Conservation (phyloP, 1,140 invertebrate genomes). For the Caenorhabditis tropicalis region DNA sequence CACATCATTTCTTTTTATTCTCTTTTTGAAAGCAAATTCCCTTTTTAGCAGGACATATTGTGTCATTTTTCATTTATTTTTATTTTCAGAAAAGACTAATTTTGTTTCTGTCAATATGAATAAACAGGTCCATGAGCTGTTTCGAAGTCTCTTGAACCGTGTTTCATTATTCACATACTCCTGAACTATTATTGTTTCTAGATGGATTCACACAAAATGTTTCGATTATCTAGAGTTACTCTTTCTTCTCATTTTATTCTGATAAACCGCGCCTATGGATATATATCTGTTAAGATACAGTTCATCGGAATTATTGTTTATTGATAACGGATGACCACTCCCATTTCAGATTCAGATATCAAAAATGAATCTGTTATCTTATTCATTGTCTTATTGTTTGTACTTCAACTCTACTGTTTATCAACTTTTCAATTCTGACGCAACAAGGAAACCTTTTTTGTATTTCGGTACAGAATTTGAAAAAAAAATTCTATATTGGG, state of each 20-base stretch:
- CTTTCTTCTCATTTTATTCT: neutral
- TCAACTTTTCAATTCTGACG: no score
- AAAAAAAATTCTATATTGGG: no score
- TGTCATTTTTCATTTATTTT: slow-evolving; percentile 34
- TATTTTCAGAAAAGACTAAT: neutral
- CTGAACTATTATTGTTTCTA: no score
- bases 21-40: neutral
- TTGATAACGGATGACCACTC: neutral
- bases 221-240: no score
- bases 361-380: neutral
- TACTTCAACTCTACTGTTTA: no score
- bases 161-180: no score
- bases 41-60: neutral
- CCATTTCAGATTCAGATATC: neutral
- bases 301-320: no score
- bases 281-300: no score
- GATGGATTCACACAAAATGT: no score
- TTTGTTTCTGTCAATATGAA: neutral
- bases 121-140: neutral
- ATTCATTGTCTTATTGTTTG: neutral
- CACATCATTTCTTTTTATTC: slow-evolving; percentile 5
- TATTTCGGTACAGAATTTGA: no score
- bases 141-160: no score
- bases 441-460: no score
- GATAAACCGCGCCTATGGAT: slow-evolving; percentile 10